Evolutionary conservation across 2,113 vertebrate genomes (phyloP).

Genomic region (Elephas maximus): DNA sequence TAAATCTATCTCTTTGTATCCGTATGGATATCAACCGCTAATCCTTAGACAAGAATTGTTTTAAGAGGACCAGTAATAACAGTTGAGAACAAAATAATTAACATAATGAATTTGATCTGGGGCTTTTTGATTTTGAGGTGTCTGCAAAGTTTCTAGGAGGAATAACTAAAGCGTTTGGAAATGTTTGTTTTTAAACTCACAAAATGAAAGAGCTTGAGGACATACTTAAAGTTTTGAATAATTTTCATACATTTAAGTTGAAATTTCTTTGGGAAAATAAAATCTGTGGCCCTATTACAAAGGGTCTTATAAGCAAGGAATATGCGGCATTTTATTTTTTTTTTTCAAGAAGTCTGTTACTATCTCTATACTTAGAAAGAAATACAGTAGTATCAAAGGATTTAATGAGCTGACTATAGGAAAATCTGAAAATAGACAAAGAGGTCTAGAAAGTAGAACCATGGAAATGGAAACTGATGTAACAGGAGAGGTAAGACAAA

Average conservation of each 20-base stretch:
- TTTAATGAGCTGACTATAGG: neutral
- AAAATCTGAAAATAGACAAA: neutral
- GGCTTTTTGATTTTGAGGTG: conserved; percentile 41
- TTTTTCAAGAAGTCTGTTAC: neutral
- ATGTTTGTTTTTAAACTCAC: neutral
- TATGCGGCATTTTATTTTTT: neutral
- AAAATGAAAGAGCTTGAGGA: neutral
- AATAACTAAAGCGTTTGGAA: conserved; percentile 47
- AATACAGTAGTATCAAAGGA: neutral
- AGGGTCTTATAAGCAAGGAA: neutral
- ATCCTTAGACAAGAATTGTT: conserved; percentile 8
- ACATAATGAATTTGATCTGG: conserved; percentile 23
- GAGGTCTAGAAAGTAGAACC: neutral
- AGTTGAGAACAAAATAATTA: conserved; percentile 36
- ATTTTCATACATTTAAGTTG: conserved; percentile 41
- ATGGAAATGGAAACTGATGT: neutral
- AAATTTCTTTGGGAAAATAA: conserved; percentile 10
- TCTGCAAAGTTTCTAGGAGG: neutral
- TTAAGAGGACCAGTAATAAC: neutral
- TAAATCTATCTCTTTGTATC: neutral
- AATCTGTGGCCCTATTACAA: neutral
- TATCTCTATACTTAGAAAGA: neutral
- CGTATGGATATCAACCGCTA: neutral
- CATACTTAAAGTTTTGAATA: neutral
- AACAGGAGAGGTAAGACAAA: neutral